phyloP scores from a whole-genome alignment of 1,140 invertebrate species.

The Megalopta genalis region DNA sequence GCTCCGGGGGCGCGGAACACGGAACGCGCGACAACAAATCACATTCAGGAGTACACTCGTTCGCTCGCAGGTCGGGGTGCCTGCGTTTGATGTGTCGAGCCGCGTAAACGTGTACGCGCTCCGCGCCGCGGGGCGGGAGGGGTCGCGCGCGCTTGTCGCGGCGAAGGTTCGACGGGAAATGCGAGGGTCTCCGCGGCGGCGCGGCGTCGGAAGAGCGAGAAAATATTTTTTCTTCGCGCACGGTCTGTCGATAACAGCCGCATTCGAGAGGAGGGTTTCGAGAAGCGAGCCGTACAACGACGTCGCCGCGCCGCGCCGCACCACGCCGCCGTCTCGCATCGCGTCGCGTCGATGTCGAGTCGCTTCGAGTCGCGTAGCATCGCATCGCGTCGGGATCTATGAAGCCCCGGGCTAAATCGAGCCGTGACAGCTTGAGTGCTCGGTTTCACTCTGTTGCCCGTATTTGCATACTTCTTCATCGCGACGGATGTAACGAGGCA shows the following conservation, averaged over 20 bases:
- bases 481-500: neutral
- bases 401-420: slow-evolving; percentile 45
- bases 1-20: neutral
- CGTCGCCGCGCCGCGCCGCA: too few species aligned
- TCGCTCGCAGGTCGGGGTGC: neutral
- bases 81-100: slow-evolving; percentile 58
- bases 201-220: slow-evolving; percentile 7
- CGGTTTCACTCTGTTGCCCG: slow-evolving; percentile 35
- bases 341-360: slow-evolving; percentile 15
- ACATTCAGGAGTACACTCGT: slow-evolving; percentile 54
- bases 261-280: slow-evolving; percentile 48
- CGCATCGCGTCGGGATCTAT: slow-evolving; percentile 44
- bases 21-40: slow-evolving; percentile 53
- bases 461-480: slow-evolving; percentile 36
- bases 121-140: neutral
- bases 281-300: slow-evolving; percentile 13
- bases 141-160: too few species aligned
- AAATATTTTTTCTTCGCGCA: slow-evolving; percentile 58
- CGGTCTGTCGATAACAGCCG: slow-evolving; percentile 60
- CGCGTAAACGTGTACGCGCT: slow-evolving; percentile 9
- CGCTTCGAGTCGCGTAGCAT: neutral
- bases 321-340: too few species aligned
- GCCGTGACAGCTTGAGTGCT: slow-evolving; percentile 55
- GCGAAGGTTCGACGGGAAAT: too few species aligned
- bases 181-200: too few species aligned